A percentile compares a stretch with the other conserved stretches of the same genome.
phyloP scores from a whole-genome alignment of 2,888 invertebrate genomes.

The Ochropleura plecta region DNA sequence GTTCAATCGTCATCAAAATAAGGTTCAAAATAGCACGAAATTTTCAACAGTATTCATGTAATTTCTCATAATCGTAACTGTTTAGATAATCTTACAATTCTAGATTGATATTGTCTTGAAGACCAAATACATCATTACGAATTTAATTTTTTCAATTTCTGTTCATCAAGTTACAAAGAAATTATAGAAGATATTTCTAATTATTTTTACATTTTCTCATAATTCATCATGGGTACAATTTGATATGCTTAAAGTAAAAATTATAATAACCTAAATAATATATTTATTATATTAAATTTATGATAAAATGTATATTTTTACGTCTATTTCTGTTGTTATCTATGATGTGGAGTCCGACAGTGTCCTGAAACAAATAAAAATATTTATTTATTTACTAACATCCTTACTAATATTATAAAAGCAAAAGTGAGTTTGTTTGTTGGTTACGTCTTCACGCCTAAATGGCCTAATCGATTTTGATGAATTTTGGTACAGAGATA shows the following conservation, averaged over 20 bases:
- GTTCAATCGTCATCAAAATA: not conserved
- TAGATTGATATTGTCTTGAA: slow-evolving; percentile 56
- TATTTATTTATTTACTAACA: not conserved
- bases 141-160: not conserved
- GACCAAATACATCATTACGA: slow-evolving; percentile 17
- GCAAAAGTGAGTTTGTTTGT: no score
- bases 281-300: slow-evolving; percentile 8
- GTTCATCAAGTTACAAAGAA: slow-evolving; percentile 15
- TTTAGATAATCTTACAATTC: slow-evolving; percentile 16
- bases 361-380: slow-evolving; percentile 81
- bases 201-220: slow-evolving; percentile 43
- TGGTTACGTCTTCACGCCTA: no score
- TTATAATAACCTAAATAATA: slow-evolving; percentile 64
- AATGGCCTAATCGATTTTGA: no score
- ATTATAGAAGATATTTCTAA: slow-evolving; percentile 4
- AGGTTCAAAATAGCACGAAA: slow-evolving; percentile 1
- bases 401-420: not conserved
- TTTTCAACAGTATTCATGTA: not conserved
- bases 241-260: slow-evolving; percentile 74
- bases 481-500: no score
- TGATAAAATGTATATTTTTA: slow-evolving; percentile 45
- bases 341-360: slow-evolving; percentile 87
- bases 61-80: not conserved
- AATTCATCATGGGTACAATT: slow-evolving; percentile 46
- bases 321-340: slow-evolving; percentile 78